These are phyloP conservation scores for Hydractinia symbiolongicarpus DNA, from an alignment of 30 jellyfish, hydroid and myxozoan genomes.

Conservation along the genomic window DNA sequence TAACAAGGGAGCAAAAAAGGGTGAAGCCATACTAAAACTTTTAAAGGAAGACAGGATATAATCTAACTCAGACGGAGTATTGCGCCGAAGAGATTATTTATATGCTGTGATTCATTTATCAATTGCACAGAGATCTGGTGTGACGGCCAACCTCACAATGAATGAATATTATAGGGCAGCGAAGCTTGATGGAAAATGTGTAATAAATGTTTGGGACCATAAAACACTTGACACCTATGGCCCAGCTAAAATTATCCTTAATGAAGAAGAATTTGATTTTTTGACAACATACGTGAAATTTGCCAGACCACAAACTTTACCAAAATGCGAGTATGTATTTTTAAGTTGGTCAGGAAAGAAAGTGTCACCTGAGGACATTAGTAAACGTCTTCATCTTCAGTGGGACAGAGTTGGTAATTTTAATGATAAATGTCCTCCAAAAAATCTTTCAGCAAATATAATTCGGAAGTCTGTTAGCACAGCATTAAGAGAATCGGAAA, in stretches of 20 bases:
- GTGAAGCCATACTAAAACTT: not conserved
- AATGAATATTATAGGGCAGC: not conserved
- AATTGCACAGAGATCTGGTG: constrained; percentile 14
- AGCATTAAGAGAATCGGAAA: constrained; percentile 6
- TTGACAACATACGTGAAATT: constrained; percentile 12
- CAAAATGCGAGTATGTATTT: constrained; percentile 12
- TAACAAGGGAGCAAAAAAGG: not conserved
- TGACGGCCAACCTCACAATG: constrained; percentile 6
- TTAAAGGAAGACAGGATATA: not conserved
- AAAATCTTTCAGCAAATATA: constrained; percentile 18
- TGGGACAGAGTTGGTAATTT: constrained; percentile 16
- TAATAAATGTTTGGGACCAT: constrained; percentile 18
- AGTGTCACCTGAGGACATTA: constrained; percentile 8
- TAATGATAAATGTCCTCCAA: constrained; percentile 1
- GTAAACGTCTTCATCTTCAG: constrained; percentile 11
- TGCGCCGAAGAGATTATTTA: constrained; percentile 5
- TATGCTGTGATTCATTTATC: not conserved
- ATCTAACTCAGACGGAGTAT: constrained; percentile 4
- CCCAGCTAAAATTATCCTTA: constrained; percentile 2
- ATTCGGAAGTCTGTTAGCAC: constrained; percentile 18
- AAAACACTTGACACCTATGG: constrained; percentile 11
- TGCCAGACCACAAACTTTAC: constrained; percentile 13
- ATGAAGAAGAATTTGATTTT: not conserved
- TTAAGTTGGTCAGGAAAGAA: constrained; percentile 20
- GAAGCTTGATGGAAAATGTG: not conserved